A percentile compares a stretch with the other conserved stretches of the same genome.
Evolutionary conservation across 1,140 invertebrate species (phyloP).

Genomic region (Lordiphosa clarofinis): DNA sequence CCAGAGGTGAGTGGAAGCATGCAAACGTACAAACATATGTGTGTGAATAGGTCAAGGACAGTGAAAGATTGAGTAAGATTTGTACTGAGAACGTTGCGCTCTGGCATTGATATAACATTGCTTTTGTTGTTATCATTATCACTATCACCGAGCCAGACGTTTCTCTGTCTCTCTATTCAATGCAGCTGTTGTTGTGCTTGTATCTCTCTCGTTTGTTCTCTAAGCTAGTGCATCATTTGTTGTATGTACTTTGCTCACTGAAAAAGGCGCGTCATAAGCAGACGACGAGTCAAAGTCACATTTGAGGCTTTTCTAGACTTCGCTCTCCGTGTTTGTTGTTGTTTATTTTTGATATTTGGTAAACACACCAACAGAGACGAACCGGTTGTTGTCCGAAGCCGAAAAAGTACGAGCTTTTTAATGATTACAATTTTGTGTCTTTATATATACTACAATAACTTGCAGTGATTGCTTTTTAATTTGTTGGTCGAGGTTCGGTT

Average conservation of each 20-base stretch:
- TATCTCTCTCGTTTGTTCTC: no score
- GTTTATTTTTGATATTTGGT: slow-evolving; percentile 38
- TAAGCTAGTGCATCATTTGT: no score
- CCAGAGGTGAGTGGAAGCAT: slow-evolving; percentile 86
- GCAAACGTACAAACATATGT: background rate
- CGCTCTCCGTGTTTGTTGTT: slow-evolving; percentile 6
- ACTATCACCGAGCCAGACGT: slow-evolving; percentile 20
- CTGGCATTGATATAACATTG: background rate
- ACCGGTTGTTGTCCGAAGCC: slow-evolving; percentile 35
- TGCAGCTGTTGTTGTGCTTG: no score
- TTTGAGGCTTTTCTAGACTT: slow-evolving; percentile 5
- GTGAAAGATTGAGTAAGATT: slow-evolving; percentile 9
- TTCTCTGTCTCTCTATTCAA: no score
- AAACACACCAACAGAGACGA: slow-evolving; percentile 43
- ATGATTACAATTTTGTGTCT: slow-evolving; percentile 16
- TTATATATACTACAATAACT: slow-evolving; percentile 27
- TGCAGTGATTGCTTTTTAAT: slow-evolving; percentile 17
- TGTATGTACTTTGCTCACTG: no score
- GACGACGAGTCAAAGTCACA: slow-evolving; percentile 17
- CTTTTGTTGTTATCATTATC: slow-evolving; percentile 17
- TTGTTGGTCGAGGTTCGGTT: no score
- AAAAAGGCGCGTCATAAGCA: no score
- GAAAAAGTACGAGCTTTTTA: slow-evolving; percentile 12
- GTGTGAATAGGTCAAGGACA: slow-evolving; percentile 13
- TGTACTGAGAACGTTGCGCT: no score